Base-by-base conservation (phyloP, 2,888 invertebrate genomes). In the Podotricha telesiphe region DNA sequence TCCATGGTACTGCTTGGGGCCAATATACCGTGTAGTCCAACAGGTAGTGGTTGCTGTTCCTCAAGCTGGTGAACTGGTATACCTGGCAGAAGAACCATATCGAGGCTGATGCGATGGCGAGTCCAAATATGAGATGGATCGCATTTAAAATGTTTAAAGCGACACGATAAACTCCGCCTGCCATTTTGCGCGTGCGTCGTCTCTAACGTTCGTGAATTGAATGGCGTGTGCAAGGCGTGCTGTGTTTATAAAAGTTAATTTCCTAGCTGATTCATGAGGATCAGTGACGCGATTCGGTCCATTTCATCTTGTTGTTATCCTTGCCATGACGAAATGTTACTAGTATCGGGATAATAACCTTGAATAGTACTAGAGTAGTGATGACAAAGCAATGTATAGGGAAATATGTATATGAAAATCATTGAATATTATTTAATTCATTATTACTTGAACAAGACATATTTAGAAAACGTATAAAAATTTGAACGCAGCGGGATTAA, bases 1-100 rank as follows among this genome's bases (percentile, higher is more conserved):
- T 78, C 92, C 92, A 93, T 0, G 92, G 92, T 0, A 91, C 81
- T 0, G 87, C 89, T 74, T 93, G 92, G 0, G 91, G 89, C 91
- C 91, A 93, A 71, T 91, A 90, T 69, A 93, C 83, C 17, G 82
- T 86, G 82, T 89, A 93, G 74, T 93, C 91, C 71, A 92, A 78
- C 0, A 89, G 73, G 42, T 92, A 92, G 65, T 92, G 92, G 78
- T 89, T 89, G 48, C 81, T 76, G 72, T 91, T 89, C 8, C 91
- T 76, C 15, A 91, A 73, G 6, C 79, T 82, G 0, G 88, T 88
- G 68, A 91, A 80, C 55, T 78, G 76, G 73, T 85, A 78, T 7
- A 91, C 79, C 74, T 91, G 85, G 1, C 86, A 80, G 74, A 88
- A 90, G 82, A 86, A 89, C 86, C 90, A 91, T 70, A 90, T 83